Evolutionary conservation across 2,888 invertebrate species (phyloP), one percentile per base, ranked within the genome.

Genomic region (Xanthorhoe spadicearia): DNA sequence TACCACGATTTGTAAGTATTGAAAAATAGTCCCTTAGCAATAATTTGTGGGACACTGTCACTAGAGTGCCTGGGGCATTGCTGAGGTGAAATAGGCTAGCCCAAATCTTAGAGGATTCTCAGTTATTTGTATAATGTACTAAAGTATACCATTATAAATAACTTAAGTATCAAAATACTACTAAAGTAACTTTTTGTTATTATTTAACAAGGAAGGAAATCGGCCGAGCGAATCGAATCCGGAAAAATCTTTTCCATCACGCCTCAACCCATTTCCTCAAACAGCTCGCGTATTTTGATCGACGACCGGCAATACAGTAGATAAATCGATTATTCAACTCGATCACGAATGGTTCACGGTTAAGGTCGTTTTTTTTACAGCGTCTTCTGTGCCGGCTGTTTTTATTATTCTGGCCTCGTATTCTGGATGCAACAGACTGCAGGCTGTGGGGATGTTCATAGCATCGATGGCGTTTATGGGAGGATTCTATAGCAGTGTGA

Each of bases 381-480:
- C 95, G n/a, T 94, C 95, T 54, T 83, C 95, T 68, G 86, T 95
- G 54, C 95, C 96, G 46, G 95, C 95, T 1, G 76, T 95, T 66
- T 94, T 95, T 78, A 94, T 95, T 54, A 90, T 95, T 71, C 89
- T 93, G 60, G 95, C 95, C 50, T 94, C 95, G 57, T 95, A 95
- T 78, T 94, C 94, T 1, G 95, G 94, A 49, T 95, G 95, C 77
- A 87, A 95, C 75, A 81, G 92, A 13, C 52, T 83, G 17, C 76
- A 85, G 68, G 80, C 93, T 55, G 93, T 95, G 6, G 90, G 94
- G 50, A 85, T 95, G 64, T 95, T 95, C 80, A 94, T 95, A 59
- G 82, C 94, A 35, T 94, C 92, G 35, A 94, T 95, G 95, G 94
- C 94, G 43, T 94, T 95, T 68, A 95, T 96, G 95, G 96, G 95